Percentiles rank a stretch among this genome's conserved stretches.
Conservation (phyloP, 2,113 vertebrate genomes). For the Nibea coibor region DNA sequence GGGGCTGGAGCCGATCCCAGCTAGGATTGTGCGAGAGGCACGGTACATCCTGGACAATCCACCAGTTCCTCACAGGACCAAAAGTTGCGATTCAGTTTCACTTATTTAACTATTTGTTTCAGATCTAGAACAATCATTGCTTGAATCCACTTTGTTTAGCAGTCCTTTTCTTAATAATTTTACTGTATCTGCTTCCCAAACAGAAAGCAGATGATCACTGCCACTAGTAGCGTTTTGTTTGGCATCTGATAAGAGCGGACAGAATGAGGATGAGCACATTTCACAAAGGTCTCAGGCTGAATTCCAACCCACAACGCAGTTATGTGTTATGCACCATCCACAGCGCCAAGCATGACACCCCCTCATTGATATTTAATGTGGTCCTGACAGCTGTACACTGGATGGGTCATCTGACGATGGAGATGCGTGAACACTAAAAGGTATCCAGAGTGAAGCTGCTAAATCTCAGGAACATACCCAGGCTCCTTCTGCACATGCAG, state of each 20-base stretch:
- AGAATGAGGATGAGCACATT: background rate
- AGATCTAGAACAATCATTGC: background rate
- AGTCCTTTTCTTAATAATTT: background rate
- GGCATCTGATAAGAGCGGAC: conserved; percentile 6
- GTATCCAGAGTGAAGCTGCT: background rate
- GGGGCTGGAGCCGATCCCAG: no score
- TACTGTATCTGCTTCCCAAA: background rate
- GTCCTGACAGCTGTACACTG: conserved; percentile 14
- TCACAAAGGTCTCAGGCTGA: conserved; percentile 1
- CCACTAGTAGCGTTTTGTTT: conserved; percentile 1
- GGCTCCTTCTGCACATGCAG: conserved; percentile 6
- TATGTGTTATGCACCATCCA: conserved; percentile 10
- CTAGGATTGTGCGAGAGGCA: no score
- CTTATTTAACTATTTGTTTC: background rate
- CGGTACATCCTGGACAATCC: no score
- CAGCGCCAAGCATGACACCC: conserved; percentile 18
- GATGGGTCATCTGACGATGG: background rate
- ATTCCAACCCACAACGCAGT: background rate
- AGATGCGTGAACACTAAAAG: background rate
- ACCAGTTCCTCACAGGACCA: no score
- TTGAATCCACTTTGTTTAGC: background rate
- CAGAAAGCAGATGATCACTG: background rate
- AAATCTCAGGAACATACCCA: background rate
- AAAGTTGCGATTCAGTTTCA: background rate
- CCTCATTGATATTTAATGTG: conserved; percentile 34